Evolutionary conservation across 2,797 vertebrate genomes (phyloP).

Genomic region (Heteromormyrus szaboi): DNA sequence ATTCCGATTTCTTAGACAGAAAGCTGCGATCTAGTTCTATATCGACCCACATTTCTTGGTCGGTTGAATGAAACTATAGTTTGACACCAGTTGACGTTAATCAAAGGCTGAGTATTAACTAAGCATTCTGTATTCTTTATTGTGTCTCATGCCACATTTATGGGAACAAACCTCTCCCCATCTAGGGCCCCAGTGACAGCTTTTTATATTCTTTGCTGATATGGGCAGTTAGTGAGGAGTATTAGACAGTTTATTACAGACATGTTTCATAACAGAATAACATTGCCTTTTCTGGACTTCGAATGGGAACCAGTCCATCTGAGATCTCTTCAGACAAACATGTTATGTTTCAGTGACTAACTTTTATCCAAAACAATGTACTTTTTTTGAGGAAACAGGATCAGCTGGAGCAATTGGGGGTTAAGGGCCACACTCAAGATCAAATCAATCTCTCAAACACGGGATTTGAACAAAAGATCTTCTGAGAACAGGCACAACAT

Average conservation of each 20-base stretch:
- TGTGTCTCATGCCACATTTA: neutral
- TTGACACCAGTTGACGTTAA: neutral
- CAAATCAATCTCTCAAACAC: neutral
- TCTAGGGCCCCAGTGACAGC: neutral
- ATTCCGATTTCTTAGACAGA: neutral
- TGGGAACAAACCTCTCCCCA: neutral
- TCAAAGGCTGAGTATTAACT: neutral
- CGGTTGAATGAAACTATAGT: neutral
- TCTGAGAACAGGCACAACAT: neutral
- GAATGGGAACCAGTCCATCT: neutral
- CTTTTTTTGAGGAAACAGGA: neutral
- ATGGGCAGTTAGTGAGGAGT: slow-evolving; percentile 6
- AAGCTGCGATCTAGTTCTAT: neutral
- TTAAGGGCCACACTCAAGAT: neutral
- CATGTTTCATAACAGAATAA: neutral
- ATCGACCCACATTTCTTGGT: neutral
- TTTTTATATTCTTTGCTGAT: neutral
- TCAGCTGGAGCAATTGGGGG: neutral
- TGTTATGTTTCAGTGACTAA: neutral
- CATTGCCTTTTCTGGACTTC: neutral
- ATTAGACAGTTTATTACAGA: neutral
- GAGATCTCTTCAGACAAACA: neutral
- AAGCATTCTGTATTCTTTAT: neutral
- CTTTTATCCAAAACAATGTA: neutral
- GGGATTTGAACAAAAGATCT: neutral